phyloP scores from a whole-genome alignment of 1,140 invertebrate genomes.

The Carposina sasakii region DNA sequence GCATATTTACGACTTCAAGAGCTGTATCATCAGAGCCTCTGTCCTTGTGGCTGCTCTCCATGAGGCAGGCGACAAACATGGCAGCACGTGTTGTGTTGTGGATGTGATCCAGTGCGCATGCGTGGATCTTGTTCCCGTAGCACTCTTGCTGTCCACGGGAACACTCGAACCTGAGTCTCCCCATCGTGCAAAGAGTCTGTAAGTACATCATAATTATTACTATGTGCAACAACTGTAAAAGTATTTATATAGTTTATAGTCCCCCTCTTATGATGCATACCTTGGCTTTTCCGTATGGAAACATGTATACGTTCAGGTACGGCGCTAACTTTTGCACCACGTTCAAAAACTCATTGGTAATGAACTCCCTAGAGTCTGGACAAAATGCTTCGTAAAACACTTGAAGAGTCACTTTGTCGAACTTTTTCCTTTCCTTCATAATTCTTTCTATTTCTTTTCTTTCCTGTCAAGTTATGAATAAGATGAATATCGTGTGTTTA shows the following conservation, averaged over 20 bases:
- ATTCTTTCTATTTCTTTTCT: too few relatives aligned
- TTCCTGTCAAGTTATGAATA: too few relatives aligned
- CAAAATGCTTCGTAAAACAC: slow-evolving; percentile 89
- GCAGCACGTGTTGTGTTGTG: slow-evolving; percentile 24
- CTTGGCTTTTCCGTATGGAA: slow-evolving; percentile 87
- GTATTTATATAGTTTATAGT: not conserved
- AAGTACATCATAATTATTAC: not conserved
- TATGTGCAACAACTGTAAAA: not conserved
- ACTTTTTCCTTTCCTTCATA: too few relatives aligned
- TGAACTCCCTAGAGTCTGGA: slow-evolving; percentile 82
- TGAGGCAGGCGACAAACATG: slow-evolving; percentile 33
- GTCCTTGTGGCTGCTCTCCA: too few relatives aligned
- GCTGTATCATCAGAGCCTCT: too few relatives aligned
- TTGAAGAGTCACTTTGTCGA: slow-evolving; percentile 32
- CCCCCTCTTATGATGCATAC: slow-evolving; percentile 41
- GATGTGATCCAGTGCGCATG: slow-evolving; percentile 71
- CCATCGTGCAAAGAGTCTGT: not conserved
- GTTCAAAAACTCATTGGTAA: slow-evolving; percentile 71
- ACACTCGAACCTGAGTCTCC: slow-evolving; percentile 52
- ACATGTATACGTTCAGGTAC: slow-evolving; percentile 71
- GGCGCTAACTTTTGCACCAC: slow-evolving; percentile 65
- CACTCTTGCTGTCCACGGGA: slow-evolving; percentile 79
- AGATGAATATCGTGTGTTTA: too few relatives aligned
- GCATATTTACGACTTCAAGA: too few relatives aligned
- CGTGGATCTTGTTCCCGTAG: slow-evolving; percentile 75